These are phyloP conservation scores for Bufo bufo DNA, from an alignment of 2,113 vertebrate genomes.

Conservation along the genomic window DNA sequence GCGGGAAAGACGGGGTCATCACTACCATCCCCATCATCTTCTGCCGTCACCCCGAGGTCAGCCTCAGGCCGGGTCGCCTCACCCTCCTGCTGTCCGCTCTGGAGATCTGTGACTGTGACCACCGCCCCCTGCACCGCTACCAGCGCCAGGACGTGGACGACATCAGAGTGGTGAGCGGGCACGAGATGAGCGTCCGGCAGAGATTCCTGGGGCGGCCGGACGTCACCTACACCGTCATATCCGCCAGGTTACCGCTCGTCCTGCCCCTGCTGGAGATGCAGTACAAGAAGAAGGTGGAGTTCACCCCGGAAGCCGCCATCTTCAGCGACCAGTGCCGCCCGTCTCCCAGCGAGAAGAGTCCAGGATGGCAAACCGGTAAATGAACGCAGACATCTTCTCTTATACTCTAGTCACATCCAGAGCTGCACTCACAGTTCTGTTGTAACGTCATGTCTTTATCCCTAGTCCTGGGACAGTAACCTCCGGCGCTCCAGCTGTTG, in stretches of 20 bases:
- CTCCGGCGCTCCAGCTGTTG: not conserved
- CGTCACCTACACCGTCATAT: slow-evolving; percentile 78
- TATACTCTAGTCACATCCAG: not conserved
- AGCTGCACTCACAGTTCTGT: not conserved
- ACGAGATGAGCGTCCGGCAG: slow-evolving; percentile 87
- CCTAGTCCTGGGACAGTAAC: not conserved
- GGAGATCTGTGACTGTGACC: slow-evolving; percentile 78
- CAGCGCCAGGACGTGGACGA: slow-evolving; percentile 85
- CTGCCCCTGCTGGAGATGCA: slow-evolving; percentile 82
- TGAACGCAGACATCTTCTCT: not conserved
- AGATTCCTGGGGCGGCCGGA: slow-evolving; percentile 89
- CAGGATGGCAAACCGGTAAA: slow-evolving; percentile 78
- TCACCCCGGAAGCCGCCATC: slow-evolving; percentile 72
- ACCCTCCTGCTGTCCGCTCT: slow-evolving; percentile 77
- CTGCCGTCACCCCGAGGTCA: slow-evolving; percentile 72
- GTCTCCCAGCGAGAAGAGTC: slow-evolving; percentile 69
- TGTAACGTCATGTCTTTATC: not conserved
- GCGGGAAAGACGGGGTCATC: slow-evolving; percentile 72
- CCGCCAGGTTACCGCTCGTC: slow-evolving; percentile 83
- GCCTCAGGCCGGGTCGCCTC: slow-evolving; percentile 79
- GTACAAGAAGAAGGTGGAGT: slow-evolving; percentile 84
- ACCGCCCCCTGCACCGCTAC: slow-evolving; percentile 80
- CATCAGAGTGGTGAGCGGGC: slow-evolving; percentile 80
- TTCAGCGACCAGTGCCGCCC: slow-evolving; percentile 68
- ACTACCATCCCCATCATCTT: slow-evolving; percentile 81